Evolutionary conservation across 2,113 vertebrate species (phyloP), one percentile per base, ranked within the genome.

Genomic region (Rutilus rutilus): DNA sequence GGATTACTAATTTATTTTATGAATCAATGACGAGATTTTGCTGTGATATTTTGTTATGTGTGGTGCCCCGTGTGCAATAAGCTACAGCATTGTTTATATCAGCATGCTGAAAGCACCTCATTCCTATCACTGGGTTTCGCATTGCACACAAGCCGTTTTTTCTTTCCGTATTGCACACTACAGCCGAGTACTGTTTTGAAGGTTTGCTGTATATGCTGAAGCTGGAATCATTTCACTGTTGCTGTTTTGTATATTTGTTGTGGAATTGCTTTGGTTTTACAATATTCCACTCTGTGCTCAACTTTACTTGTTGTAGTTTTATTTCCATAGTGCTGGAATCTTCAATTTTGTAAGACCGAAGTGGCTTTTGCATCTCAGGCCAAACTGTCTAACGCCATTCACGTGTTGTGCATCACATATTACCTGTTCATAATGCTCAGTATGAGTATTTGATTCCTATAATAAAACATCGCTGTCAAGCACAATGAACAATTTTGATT

Each of bases 1-100:
- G 14, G 4, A 10, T 45, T 60, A n/a, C 2, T 82, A 80, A 27
- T 65, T 73, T 54, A 19, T 85, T 65, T 50, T 39, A 25, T 79
- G 42, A 27, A 21, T 59, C 15, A 17, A 25, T 42, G 5, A 42
- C 15, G 7, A 23, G 54, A 52, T 84, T 27, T 47, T 39, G 60
- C 67, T 30, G 59, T 80, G 27, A 36, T 80, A 23, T 67, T 77
- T 76, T 50, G 50, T 83, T 65, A 71, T 4, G 14, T 42, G 62
- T 82, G 19, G 76, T 88, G 21, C 65, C 76, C 82, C 25, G 17
- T 25, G 52, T 84, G 77, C 39, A 82, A 71, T 69, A 82, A 88
- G 85, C 81, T 84, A 80, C 84, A 86, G 36, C 85, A 76, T 50
- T 60, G 77, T 83, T 47, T 86, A 36, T 45, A 75, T 67, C 71